Evolutionary conservation across 1,140 invertebrate species (phyloP), one percentile per base, ranked within the genome.

Genomic region (Papilio polyxenes): DNA sequence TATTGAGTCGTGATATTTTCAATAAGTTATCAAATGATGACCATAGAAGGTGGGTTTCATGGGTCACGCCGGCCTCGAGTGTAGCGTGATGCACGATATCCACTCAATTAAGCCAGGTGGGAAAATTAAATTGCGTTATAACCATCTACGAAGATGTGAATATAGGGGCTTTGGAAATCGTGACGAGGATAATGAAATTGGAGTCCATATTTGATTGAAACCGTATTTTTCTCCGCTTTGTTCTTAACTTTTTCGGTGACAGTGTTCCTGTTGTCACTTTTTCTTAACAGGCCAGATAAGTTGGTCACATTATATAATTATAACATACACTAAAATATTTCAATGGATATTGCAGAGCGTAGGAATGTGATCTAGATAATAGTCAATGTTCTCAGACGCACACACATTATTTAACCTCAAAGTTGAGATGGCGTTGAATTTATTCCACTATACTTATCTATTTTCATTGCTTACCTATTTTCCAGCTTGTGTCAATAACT

Each of bases 101-200:
- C 44, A 23, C 49, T 77, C 44, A 51, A 75, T 75, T 75, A 75
- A 48, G 48, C 49, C 75, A 77, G 48, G 75, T 77, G 75, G 75
- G 75, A 20, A 77, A 77, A 77, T 75, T 44, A 75, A 49, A 75
- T 77, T 53, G 20, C 20, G 10, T 77, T 23, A 77, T 77, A 56
- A 53, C 49, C 75, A 49, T 77, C 49, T 48, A 77, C 17, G 40
- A 48, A 48, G 0, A 75, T 31, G 5, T 20, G 40, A 17, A 44
- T 4, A 31, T 23, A 37, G 65, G 62, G 20, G 23, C 17, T 17
- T 37, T 72, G 37, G 65, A 72, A 31, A 31, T 37, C 23, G 84
- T 83, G 80, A 76, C 56, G 59, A 80, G 31, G 65, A 5, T 37
- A 37, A 40, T 15, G 15, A 37, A 23, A 37, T 15, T 72, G 31